Evolutionary conservation across 2,797 vertebrate species (phyloP), one percentile per base, ranked within the genome.

Genomic region (Peromyscus attwateri): DNA sequence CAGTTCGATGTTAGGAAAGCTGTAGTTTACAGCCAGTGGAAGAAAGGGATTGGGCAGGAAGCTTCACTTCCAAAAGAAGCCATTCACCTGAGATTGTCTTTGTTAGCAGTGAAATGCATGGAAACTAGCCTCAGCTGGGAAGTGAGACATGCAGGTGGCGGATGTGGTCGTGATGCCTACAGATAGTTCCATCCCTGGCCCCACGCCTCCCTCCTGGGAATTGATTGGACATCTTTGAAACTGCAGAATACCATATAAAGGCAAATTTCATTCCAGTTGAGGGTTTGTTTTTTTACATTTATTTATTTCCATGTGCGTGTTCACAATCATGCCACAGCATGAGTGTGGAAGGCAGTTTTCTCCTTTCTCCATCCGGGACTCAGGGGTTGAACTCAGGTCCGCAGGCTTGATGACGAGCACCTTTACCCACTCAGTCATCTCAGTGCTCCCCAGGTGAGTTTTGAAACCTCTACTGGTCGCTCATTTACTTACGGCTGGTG

Each of bases 171-270:
- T 8, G 9, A 1, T 0, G 9, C 57, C 46, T 6, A 2, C 19
- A 23, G 1, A 25, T 4, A 19, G 1, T 0, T 0, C 10, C 17
- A 0, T 0, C 2, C 43, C 70, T 4, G 6, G 10, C 25, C 17
- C 21, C 1, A 0, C 3, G 1, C 0, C 43, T 21, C 43, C 31
- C 8, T 3, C 81, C 73, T 21, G 19, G 55, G 68, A 29, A 43
- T 16, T 25, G 25, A 16, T 34, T 16, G 55, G 31, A 11, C 37
- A 1, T 11, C 49, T 79, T 62, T 19, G 12, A 31, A 14, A 52
- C 3, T 14, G 6, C 8, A 37, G 40, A 46, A 9, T 34, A 34
- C 2, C 13, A 0, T 0, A 7, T 10, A 62, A 77, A 25, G 23
- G 17, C 0, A 19, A 43, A 55, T 37, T 16, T 19, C 40, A 8